Evolutionary conservation across 2,113 vertebrate genomes (phyloP).

Genomic region (Himantopus leucocephalus): DNA sequence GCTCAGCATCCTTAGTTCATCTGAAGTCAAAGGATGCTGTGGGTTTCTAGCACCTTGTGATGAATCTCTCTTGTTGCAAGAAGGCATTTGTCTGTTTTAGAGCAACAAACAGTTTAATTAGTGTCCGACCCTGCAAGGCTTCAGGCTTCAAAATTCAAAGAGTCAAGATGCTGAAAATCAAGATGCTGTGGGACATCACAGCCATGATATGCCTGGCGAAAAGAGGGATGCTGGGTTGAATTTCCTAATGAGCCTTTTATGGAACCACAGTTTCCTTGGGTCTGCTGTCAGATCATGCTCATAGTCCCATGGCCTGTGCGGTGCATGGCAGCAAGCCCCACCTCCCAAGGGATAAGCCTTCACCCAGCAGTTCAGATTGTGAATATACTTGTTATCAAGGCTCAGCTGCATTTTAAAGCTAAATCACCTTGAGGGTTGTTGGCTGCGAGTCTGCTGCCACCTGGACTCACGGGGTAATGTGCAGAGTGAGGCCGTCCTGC

Average conservation of each 20-base stretch:
- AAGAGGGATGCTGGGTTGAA: neutral
- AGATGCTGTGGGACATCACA: neutral
- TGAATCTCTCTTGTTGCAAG: neutral
- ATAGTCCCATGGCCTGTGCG: neutral
- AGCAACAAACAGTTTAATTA: neutral
- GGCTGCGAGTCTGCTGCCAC: neutral
- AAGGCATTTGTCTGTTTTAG: neutral
- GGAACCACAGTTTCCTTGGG: neutral
- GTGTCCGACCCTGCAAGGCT: neutral
- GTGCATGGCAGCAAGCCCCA: neutral
- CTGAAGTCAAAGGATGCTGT: neutral
- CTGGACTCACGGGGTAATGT: neutral
- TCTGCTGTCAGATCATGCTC: neutral
- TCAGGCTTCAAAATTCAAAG: neutral
- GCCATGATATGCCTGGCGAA: neutral
- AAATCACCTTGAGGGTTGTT: neutral
- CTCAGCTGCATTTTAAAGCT: neutral
- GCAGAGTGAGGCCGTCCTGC: fast-evolving
- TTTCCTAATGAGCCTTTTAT: neutral
- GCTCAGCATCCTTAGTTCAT: neutral
- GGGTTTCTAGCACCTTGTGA: neutral
- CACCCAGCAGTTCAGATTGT: neutral
- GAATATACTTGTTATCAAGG: neutral
- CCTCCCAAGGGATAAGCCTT: neutral
- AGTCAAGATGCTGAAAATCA: neutral